A percentile compares a stretch with the other conserved stretches of the same genome.
Evolutionary conservation across 2,797 vertebrate genomes (phyloP).

Genomic region (Melanotaenia boesemani): DNA sequence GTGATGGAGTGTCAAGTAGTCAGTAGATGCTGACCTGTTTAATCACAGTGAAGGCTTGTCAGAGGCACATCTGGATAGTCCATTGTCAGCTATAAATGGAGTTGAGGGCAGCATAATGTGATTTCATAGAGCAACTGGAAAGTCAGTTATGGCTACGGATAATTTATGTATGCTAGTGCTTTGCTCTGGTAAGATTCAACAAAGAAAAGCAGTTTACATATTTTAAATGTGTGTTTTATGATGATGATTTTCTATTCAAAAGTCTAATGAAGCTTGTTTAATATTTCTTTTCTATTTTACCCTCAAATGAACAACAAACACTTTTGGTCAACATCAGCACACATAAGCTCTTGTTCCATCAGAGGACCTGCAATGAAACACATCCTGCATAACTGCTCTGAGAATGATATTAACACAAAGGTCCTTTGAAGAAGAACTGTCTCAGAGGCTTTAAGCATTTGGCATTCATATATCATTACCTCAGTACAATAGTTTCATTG

Average conservation of each 20-base stretch:
- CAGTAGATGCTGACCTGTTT: conserved; percentile 11
- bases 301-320: conserved; percentile 5
- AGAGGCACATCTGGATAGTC: conserved; percentile 18
- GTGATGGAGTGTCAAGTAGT: conserved; percentile 6
- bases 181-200: neutral
- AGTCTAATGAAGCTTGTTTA: too few species aligned
- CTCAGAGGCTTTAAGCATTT: conserved; percentile 38
- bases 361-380: conserved; percentile 21
- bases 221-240: too few species aligned
- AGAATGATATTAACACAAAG: conserved; percentile 49
- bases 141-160: conserved; percentile 30
- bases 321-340: conserved; percentile 17
- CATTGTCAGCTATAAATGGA: conserved; percentile 34
- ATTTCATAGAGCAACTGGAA: conserved; percentile 33
- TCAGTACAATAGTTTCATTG: conserved; percentile 31
- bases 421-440: conserved; percentile 37
- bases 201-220: conserved; percentile 6
- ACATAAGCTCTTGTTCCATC: conserved; percentile 26
- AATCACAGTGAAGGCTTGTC: conserved; percentile 18
- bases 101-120: conserved; percentile 23
- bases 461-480: conserved; percentile 27
- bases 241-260: too few species aligned
- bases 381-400: conserved; percentile 27
- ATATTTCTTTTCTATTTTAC: too few species aligned
- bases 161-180: conserved; percentile 10